Base-by-base conservation (phyloP, 1,140 invertebrate species). In the Venturia canescens region DNA sequence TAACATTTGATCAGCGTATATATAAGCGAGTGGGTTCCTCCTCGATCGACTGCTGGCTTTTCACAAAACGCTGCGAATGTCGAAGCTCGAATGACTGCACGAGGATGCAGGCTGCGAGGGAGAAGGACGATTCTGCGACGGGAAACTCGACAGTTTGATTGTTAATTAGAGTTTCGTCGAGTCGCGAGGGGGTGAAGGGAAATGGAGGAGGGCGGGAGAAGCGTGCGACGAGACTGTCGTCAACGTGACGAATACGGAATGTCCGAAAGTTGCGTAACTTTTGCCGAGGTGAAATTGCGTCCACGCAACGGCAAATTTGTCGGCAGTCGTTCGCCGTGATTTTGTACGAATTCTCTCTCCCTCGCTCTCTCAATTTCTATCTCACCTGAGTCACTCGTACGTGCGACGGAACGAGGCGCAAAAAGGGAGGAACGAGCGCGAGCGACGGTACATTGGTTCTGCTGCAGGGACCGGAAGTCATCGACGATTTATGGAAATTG, bases 401-500 rank as follows among this genome's bases (percentile, higher is more conserved):
- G 48, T 26, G 31, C 69, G 48, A 18, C 70, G 70, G 21, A 80
- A 26, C 70, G 70, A 74, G 31, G 76, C n/a, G 13, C 38, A 44
- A 9, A 44, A 44, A 66, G 23, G 31, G 15, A 79, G 50, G 38
- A 31, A 31, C 50, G n/a, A 4, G 34, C 9, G 44, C 9, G 44
- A 57, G 3, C 18, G 38, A 5, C 21, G 2, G 27, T 50, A 13
- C 9, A 44, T n/a, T 50, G 50, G 50, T 31, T 76, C 72, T 31
- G 31, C 72, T 31, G 31, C 71, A 21, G 63, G 23, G 34, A 72
- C 44, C 80, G 78, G 83, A 85, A 81, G 81, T 66, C 69, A 76
- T 75, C 57, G 77, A 78, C 84, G 83, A 86, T 86, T 86, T 86
- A 85, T 86, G 84, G 83, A 86, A 84, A 86, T 86, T 71, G 78